Base-by-base conservation (phyloP, 2,113 vertebrate species). In the Alligator mississippiensis region DNA sequence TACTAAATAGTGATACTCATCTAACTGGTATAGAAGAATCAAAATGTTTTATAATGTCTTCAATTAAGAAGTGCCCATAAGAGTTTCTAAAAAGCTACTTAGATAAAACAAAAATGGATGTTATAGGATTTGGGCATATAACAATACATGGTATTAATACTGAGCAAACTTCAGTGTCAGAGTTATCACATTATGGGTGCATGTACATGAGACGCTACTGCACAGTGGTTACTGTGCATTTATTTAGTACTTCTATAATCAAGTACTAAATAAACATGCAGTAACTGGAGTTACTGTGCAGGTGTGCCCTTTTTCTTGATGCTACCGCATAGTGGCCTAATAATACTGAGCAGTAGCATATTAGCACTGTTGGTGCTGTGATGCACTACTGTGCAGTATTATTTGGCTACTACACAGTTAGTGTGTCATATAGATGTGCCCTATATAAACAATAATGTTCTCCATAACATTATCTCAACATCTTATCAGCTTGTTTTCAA, bases 71-170 rank as follows among this genome's bases (percentile, higher is more conserved):
- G 19, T 27, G 21, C 17, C 25, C 18, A 60, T 28, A 21, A 82
- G 21, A 88, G 47, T 47, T 24, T 28, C 9, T 4, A 61, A 68
- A 92, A 80, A 38, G 0, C 1, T 9, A 2, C 0, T 0, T 21
- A 3, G 24, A 21, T 74, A 74, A 47, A 74, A 9, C 19, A 24
- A 14, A 57, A 77, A 60, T 25, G 4, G 27, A 1, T 15, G 3
- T 4, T 15, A 13, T 0, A 22, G 60, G 59, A 18, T 6, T 22
- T 1, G 1, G 60, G 4, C 11, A n/a, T 55, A 14, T 3, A 14
- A 3, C 5, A n/a, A 2, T 0, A 1, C 24, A 1, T 0, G 1
- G 30, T 0, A 16, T 0, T 2, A 60, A 6, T 22, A 12, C 5
- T 14, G 7, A 12, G 7, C 28, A 3, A 24, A 28, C 59, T 66